Percentiles rank a stretch among this genome's conserved stretches.
These are phyloP conservation scores for Eupithecia exiguata DNA, from an alignment of 2,888 invertebrate species.

Conservation along the genomic window DNA sequence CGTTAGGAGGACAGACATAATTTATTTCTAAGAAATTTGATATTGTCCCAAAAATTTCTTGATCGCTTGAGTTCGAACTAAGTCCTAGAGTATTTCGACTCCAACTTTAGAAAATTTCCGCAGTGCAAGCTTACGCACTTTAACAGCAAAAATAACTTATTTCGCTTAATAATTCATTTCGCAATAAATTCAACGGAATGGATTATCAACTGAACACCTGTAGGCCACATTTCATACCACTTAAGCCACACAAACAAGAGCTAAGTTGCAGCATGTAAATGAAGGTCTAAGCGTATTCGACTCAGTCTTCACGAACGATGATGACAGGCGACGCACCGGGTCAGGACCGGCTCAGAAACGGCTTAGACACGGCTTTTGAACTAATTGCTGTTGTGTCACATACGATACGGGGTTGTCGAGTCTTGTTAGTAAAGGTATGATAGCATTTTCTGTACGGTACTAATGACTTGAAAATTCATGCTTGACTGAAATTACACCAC, in stretches of 20 bases:
- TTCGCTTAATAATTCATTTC: too few relatives aligned
- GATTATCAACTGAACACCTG: background rate
- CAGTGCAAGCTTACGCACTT: too few relatives aligned
- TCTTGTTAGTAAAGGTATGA: conserved; percentile 8
- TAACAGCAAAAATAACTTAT: too few relatives aligned
- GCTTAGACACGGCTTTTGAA: conserved; percentile 32
- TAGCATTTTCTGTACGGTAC: background rate
- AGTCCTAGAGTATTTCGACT: too few relatives aligned
- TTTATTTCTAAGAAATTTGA: too few relatives aligned
- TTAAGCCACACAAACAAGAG: conserved; percentile 16
- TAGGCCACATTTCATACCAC: background rate
- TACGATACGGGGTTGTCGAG: conserved; percentile 16
- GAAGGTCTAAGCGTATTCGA: conserved; percentile 37
- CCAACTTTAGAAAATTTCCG: too few relatives aligned
- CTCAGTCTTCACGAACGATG: conserved; percentile 34
- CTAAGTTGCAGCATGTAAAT: conserved; percentile 40
- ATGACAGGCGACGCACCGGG: conserved; percentile 38
- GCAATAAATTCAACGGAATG: too few relatives aligned
- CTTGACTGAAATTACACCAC: background rate
- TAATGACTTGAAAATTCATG: background rate
- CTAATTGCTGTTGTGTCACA: conserved; percentile 33
- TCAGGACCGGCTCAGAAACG: conserved; percentile 28
- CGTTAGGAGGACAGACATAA: too few relatives aligned
- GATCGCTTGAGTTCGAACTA: too few relatives aligned
- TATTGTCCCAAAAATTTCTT: too few relatives aligned